Percentiles rank a stretch among this genome's conserved stretches.
Conservation (phyloP, 1,140 invertebrate species). For the Myzus persicae region DNA sequence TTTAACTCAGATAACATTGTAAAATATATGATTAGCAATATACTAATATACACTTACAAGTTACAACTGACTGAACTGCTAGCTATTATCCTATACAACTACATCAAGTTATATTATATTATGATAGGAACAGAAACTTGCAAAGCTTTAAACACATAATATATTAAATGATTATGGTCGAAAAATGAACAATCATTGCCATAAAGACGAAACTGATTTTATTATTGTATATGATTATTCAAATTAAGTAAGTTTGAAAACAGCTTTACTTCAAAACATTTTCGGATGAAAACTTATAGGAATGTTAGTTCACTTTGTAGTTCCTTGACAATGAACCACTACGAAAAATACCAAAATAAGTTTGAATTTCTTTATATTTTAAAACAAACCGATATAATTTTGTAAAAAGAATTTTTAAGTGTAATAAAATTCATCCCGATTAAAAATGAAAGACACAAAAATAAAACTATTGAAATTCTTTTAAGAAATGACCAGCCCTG, state of each 20-base stretch:
- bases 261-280: slow-evolving; percentile 5
- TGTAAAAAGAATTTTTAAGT: background rate
- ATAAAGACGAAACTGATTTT: background rate
- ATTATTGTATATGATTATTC: slow-evolving; percentile 15
- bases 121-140: background rate
- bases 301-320: background rate
- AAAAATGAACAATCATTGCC: background rate
- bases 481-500: background rate
- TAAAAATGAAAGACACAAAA: background rate
- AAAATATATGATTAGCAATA: background rate
- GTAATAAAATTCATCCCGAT: background rate
- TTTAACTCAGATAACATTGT: background rate
- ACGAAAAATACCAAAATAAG: background rate
- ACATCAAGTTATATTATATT: background rate
- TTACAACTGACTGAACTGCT: background rate
- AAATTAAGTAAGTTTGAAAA: slow-evolving; percentile 46
- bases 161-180: background rate
- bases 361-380: slow-evolving; percentile 17
- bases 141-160: background rate
- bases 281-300: background rate
- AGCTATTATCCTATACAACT: background rate
- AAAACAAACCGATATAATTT: background rate
- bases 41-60: background rate
- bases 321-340: background rate
- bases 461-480: background rate